Base-by-base conservation (phyloP, 2,888 invertebrate species). In the Lutraria lutraria region DNA sequence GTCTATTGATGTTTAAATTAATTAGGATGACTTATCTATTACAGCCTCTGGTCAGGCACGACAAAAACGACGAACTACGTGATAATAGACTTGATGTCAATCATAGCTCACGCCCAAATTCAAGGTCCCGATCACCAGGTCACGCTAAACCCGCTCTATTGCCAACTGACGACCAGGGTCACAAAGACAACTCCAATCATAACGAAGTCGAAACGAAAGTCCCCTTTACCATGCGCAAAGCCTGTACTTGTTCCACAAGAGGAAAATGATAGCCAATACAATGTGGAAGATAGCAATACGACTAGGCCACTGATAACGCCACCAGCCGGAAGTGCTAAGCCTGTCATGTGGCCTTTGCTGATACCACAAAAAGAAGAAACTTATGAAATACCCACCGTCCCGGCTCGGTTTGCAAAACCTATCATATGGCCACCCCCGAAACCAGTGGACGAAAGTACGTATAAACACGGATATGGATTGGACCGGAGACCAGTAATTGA, bases 401-500 rank as follows among this genome's bases (percentile, higher is more conserved):
- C 60, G 1, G 21, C 56, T 34, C 21, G 63, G 19, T 60, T 34
- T 43, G 60, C 82, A 3, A 82, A 82, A 63, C 60, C 82, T 16
- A 81, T 56, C 16, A 82, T 82, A 2, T 82, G 82, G 82, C 43
- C 82, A 29, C 82, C 82, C 0, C 31, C 76, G 2, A 76, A 76
- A 34, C 76, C 31, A 15, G 25, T 1, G 19, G 76, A 19, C 6
- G 76, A 76, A 15, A 25, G 12, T 25, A n/a, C 8, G 2, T 68
- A 68, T n/a, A 3, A 68, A 2, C 25, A 68, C 12, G 8, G 63
- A 2, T 12, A 13, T 13, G 25, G n/a, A 25, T 76, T 31, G 34
- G 34, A 76, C 2, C 25, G 34, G 19, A 76, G 16, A 6, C 76
- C 76, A 16, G 76, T 76, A 10, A 34, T 76, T 31, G 31, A 31